Evolutionary conservation across 2,797 vertebrate species (phyloP), one percentile per base, ranked within the genome.

Genomic region (Adrianichthys oophorus): DNA sequence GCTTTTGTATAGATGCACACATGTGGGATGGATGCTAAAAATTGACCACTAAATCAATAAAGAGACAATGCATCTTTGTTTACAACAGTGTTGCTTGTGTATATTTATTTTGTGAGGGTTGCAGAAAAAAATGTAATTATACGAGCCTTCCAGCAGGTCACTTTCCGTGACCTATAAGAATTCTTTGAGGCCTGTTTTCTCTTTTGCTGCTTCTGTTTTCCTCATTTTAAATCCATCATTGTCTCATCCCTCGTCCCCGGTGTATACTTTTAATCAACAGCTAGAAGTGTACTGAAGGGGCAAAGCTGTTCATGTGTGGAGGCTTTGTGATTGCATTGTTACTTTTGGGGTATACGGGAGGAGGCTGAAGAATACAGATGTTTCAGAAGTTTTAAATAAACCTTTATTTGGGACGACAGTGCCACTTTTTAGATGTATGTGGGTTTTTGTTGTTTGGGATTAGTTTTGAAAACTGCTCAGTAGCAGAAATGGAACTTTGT

Each of bases 191-290:
- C 17, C 13, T 46, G 18, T 46, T 21, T 19, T 46, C 13, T 4
- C 12, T 45, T 46, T 13, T 46, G 45, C 2, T 48, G 15, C 15
- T 14, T 48, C n/a, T 53, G n/a, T 48, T 49, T 10, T 32, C 60
- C 53, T 54, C 12, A 49, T 65, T 77, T 72, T 50, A 67, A 65
- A 56, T 52, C 52, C 4, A 32, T 59, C 56, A 21, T 18, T 40
- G 53, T 55, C n/a, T 65, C 47, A 43, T 63, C 60, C 43, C 44
- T 63, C 19, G 59, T 63, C 64, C 59, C 68, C 52, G 41, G 56
- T 74, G 72, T 23, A 48, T 53, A 49, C 59, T 60, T 74, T 77
- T 78, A 81, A 86, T 85, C 75, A 74, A 53, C 74, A 72, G 50
- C 56, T 52, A 70, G 47, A 73, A 48, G 29, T 45, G 61, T 72